Evolutionary conservation across 2,888 invertebrate species (phyloP).

Genomic region (Lithophane semibrunnea): DNA sequence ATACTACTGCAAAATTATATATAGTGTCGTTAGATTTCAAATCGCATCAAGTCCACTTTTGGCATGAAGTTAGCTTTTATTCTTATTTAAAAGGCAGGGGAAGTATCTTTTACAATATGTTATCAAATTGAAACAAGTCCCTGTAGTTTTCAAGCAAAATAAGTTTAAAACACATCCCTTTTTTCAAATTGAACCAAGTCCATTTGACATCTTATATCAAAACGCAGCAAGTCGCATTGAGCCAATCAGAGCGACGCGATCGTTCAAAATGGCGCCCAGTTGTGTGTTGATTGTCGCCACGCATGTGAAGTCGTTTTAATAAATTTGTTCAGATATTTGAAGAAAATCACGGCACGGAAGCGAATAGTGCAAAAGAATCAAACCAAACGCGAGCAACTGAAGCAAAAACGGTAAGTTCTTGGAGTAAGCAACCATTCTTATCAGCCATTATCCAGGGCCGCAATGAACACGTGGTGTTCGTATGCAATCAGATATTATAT

Average conservation of each 20-base stretch:
- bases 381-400: slow-evolving; percentile 20
- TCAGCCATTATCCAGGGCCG: background rate
- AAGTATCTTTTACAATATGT: too few relatives aligned
- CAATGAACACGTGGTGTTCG: background rate
- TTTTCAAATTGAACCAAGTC: too few relatives aligned
- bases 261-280: background rate
- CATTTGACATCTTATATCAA: background rate
- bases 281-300: slow-evolving; percentile 2
- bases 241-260: too few relatives aligned
- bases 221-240: too few relatives aligned
- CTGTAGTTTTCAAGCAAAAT: slow-evolving; percentile 4
- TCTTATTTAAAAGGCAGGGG: too few relatives aligned
- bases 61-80: too few relatives aligned
- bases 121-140: too few relatives aligned
- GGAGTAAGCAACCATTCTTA: slow-evolving; percentile 5
- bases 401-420: slow-evolving; percentile 20
- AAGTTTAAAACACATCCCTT: too few relatives aligned
- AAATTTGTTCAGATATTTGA: too few relatives aligned
- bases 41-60: too few relatives aligned
- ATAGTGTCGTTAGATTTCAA: too few relatives aligned
- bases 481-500: slow-evolving; percentile 13
- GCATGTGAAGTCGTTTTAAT: background rate
- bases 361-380: slow-evolving; percentile 20
- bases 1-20: too few relatives aligned
- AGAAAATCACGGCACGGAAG: slow-evolving; percentile 13